Evolutionary conservation across 2,113 vertebrate genomes (phyloP), one percentile per base, ranked within the genome.

Genomic region (Protomyctophum bolini): DNA sequence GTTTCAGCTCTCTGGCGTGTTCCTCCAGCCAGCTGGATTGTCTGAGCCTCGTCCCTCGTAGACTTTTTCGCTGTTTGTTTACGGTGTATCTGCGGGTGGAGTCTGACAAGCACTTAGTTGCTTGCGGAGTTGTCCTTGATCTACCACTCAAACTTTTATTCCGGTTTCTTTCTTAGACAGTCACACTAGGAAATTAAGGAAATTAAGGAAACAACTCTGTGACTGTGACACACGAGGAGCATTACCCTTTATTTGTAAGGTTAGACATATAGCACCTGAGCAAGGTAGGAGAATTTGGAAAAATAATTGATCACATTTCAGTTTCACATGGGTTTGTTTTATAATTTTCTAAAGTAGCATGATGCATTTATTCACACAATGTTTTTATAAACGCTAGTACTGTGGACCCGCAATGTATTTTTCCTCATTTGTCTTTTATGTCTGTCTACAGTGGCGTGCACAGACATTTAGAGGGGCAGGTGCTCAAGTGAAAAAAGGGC

Each of bases 1-100:
- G 66, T 80, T 81, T 75, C 41, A 51, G 1, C 77, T 28, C 49
- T 72, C n/a, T 62, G 54, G 41, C 46, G 66, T 68, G 49, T 71
- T 51, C 45, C 56, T 65, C 45, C 50, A 61, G 47, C 29, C 68
- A 33, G 28, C 7, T 48, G 33, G 29, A 11, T 51, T 45, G 48
- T 61, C n/a, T 5, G 28, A 15, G 29, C 48, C 14, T 48, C 11
- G 33, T 48, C 8, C 52, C 28, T 52, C 10, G 10, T 28, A 29
- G 63, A 54, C 50, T 21, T 54, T 2, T 48, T 45, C 14, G 21
- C 12, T 56, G 28, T 68, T 60, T 70, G 68, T 70, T 54, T 70
- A 58, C 46, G 6, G 29, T 66, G 64, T 41, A 21, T 55, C 28
- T 66, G 29, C 55, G 64, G 50, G 50, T 55, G 64, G 50, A 50